Percentiles rank a stretch among this genome's conserved stretches.
Conservation (phyloP, 2,797 vertebrate genomes). For the Rostrhamus sociabilis region DNA sequence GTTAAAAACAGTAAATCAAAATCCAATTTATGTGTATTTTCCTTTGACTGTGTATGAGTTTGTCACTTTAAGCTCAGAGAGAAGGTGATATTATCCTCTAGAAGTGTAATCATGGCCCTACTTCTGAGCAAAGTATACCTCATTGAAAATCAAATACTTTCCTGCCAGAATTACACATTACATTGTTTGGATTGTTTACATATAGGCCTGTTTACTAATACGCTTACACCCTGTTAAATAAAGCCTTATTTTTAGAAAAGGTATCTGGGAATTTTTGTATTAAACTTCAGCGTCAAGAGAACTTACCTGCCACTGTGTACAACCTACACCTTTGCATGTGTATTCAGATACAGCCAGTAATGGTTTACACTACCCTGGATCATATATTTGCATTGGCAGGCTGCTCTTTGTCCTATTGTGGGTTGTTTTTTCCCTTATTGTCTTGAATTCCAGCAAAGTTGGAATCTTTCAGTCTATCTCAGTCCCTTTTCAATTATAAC, state of each 20-base stretch:
- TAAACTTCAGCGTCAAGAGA: neutral
- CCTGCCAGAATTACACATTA: neutral
- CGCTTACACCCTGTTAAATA: neutral
- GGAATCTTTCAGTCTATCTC: neutral
- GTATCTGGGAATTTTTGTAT: neutral
- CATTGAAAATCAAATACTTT: slow-evolving; percentile 21
- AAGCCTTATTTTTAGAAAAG: slow-evolving; percentile 31
- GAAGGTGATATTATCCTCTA: neutral
- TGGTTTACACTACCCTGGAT: neutral
- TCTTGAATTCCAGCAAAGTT: neutral
- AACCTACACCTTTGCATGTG: neutral
- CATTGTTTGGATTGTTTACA: neutral
- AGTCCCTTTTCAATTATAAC: neutral
- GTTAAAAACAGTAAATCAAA: neutral
- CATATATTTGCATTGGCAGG: neutral
- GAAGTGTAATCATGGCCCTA: neutral
- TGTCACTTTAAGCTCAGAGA: slow-evolving; percentile 1
- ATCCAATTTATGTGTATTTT: neutral
- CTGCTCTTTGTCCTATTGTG: neutral
- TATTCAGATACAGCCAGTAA: neutral
- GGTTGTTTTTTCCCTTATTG: neutral
- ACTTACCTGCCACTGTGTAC: neutral
- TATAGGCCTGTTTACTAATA: neutral
- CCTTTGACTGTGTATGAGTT: neutral
- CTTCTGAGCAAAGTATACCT: slow-evolving; percentile 54